Base-by-base conservation (phyloP, 1,140 invertebrate species). In the Gryllus bimaculatus region DNA sequence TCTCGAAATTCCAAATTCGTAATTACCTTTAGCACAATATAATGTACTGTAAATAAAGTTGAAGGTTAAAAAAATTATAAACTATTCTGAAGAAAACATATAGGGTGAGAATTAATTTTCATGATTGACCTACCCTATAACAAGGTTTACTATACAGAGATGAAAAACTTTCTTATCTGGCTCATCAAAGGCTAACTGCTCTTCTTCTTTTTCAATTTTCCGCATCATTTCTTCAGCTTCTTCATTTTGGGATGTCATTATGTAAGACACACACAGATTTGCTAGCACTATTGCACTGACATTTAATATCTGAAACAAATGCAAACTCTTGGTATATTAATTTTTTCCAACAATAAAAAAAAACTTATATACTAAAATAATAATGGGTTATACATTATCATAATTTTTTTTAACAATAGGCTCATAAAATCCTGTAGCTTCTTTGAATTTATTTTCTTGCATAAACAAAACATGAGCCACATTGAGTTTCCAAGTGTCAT, bases 141-240 rank as follows among this genome's bases (percentile, higher is more conserved):
- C 98, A 77, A 99, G 88, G 87, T 99, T 99, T 7, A 99, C 97
- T 82, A 99, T 99, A 85, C 98, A 99, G 48, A 99, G 88, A 85
- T 99, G 98, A 87, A 95, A 98, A 79, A 95, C 92, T 85, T 99
- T 99, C 85, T 96, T 95, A 73, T 98, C 95, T 18, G 96, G 95
- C 83, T 98, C 96, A 85, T 97, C 94, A 84, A 96, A 96, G 49
- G 95, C 92, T 81, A 97, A 87, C 78, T 94, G 91, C 85, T 98
- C 97, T 85, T 99, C 98, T 85, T 99, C 97, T 82, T 98, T 97
- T 85, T 99, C 98, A 81, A 99, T 98, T 88, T 97, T 97, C 78
- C 97, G 90, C 96, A 99, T 99, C 77, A 99, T 88, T 84, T 99
- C 97, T 88, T 99, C 98, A 48, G 98, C 98, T 88, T 99, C 97